A percentile compares a stretch with the other conserved stretches of the same genome.
Conservation (phyloP, 2,888 invertebrate species). For the Craniophora ligustri region DNA sequence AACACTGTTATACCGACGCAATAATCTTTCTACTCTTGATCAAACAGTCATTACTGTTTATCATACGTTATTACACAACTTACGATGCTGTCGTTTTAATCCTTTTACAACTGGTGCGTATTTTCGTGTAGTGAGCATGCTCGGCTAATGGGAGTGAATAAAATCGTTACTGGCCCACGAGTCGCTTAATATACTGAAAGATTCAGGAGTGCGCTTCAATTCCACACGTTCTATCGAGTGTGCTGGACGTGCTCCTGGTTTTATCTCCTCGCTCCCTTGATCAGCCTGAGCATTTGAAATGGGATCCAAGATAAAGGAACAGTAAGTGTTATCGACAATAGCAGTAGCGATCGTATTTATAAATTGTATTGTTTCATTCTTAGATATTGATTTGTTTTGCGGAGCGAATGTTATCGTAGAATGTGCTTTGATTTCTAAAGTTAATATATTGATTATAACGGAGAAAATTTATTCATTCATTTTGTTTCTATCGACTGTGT, state of each 20-base stretch:
- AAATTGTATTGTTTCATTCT: conserved; percentile 31
- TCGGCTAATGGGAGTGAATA: conserved; percentile 21
- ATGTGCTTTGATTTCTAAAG: conserved; percentile 13
- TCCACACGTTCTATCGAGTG: conserved; percentile 27
- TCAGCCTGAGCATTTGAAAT: conserved; percentile 16
- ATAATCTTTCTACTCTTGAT: conserved; percentile 1
- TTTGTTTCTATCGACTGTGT: too few species aligned
- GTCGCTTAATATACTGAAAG: conserved; percentile 29
- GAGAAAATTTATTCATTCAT: too few species aligned
- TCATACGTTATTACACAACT: conserved; percentile 10
- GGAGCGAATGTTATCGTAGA: conserved; percentile 34
- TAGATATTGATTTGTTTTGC: conserved; percentile 21
- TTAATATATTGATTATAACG: too few species aligned
- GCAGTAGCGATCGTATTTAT: conserved; percentile 45
- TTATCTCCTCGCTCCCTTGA: not conserved
- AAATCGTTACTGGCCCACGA: conserved; percentile 15
- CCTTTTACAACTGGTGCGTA: conserved; percentile 18
- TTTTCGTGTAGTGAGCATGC: conserved; percentile 2
- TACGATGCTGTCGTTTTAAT: conserved; percentile 13
- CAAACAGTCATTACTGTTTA: conserved; percentile 16
- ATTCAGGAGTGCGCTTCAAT: conserved; percentile 40
- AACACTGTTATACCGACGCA: not conserved
- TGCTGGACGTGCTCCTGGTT: conserved; percentile 22
- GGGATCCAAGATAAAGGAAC: conserved; percentile 53
- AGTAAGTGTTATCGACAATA: conserved; percentile 41